Base-by-base conservation (phyloP, 2,113 vertebrate genomes). In the Himantopus leucocephalus region DNA sequence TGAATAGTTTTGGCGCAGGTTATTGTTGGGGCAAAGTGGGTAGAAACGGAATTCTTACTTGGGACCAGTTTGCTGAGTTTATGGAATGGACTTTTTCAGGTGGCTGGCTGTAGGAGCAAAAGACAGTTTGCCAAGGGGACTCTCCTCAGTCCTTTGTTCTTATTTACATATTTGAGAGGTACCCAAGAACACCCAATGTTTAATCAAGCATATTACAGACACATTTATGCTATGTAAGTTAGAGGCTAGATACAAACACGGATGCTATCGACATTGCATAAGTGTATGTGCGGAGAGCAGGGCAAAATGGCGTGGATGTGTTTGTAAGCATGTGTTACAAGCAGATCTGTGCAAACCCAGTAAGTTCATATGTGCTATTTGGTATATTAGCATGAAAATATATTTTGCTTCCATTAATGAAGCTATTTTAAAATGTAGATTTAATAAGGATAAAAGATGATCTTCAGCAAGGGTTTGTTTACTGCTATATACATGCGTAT, bases 401-500 rank as follows among this genome's bases (percentile, higher is more conserved):
- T 64, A n/a, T 26, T 92, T 87, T 1, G 0, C 5, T 16, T 80
- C 67, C 32, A 3, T 79, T 70, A n/a, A 10, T 9, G 6, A 90
- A 66, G 45, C 23, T 10, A 20, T 52, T 84, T 67, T 53, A 1
- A 56, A 94, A 84, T 52, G 35, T 37, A 55, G 50, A 45, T 76
- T 62, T 88, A 45, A 17, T 34, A 21, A 72, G 16, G 50, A 77
- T 66, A 45, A 68, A 71, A 76, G 30, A 72, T 66, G 10, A 34
- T 89, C 62, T 78, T 85, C 41, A 60, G 39, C 21, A 74, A 53
- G 17, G 1, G 1, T 67, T 85, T 73, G 29, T 76, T 94, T 84
- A 68, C 37, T 0, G 1, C 64, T 59, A 23, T 8, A 41, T 53
- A 43, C 13, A 34, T 50, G 12, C 0, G 0, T 75, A 26, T 35